These are phyloP conservation scores for mouse (Mus musculus) DNA, from an alignment of 2,113 vertebrate species.

Conservation along the genomic window GRCm39 chr10:91958501-91959000, in stretches of 20 bases:
- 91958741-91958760: background rate
- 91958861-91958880: background rate
- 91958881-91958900: background rate
- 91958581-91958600: background rate
- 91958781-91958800: background rate
- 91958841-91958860: background rate
- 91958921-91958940: background rate
- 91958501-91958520: slow-evolving; percentile 56
- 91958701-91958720: background rate
- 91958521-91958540: background rate
- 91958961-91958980: background rate
- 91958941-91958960: background rate
- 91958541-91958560: background rate
- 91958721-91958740: background rate
- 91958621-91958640: background rate
- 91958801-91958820: no score
- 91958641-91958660: background rate
- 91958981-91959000: background rate
- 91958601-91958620: background rate
- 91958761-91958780: background rate
- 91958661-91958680: background rate
- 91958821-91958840: background rate
- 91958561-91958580: background rate
- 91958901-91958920: background rate
- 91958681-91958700: background rate